Evolutionary conservation across 2,888 invertebrate genomes (phyloP).

Genomic region (Troides helena): DNA sequence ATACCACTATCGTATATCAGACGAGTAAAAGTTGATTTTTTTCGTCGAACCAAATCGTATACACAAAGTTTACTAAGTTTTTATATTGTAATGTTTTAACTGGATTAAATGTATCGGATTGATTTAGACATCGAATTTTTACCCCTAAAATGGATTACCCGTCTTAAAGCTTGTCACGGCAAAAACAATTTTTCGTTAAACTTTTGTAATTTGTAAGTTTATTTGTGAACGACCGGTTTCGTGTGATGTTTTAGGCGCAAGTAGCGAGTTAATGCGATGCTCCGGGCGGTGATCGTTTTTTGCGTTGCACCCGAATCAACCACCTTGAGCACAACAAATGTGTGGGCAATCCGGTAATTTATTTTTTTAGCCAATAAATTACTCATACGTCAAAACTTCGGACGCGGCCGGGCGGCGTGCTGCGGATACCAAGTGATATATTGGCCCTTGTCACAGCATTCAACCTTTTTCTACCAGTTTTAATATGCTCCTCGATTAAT

Average conservation of each 20-base stretch:
- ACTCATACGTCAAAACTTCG: slow-evolving; percentile 78
- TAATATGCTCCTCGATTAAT: slow-evolving; percentile 62
- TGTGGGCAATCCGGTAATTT: slow-evolving; percentile 78
- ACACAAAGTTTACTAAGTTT: too few relatives aligned
- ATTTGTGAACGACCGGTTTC: slow-evolving; percentile 17
- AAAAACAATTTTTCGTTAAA: not conserved
- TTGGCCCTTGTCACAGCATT: slow-evolving; percentile 72
- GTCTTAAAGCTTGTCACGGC: not conserved
- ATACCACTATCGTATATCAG: not conserved
- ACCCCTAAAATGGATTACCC: slow-evolving; percentile 1
- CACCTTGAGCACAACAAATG: slow-evolving; percentile 74
- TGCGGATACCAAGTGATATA: slow-evolving; percentile 66
- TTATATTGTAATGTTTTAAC: not conserved
- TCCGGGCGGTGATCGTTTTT: slow-evolving; percentile 64
- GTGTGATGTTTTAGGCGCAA: slow-evolving; percentile 48
- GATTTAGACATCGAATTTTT: too few relatives aligned
- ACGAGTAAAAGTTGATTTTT: not conserved
- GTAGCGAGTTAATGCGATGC: slow-evolving; percentile 61
- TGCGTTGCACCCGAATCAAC: slow-evolving; percentile 75
- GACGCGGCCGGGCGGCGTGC: slow-evolving; percentile 51
- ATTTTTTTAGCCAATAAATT: slow-evolving; percentile 79
- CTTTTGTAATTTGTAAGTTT: slow-evolving; percentile 9
- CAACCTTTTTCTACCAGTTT: slow-evolving; percentile 65
- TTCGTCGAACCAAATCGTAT: too few relatives aligned
- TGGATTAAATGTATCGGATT: not conserved